Base-by-base conservation (phyloP, 1,140 invertebrate species). In the Doryteuthis pealeii region DNA sequence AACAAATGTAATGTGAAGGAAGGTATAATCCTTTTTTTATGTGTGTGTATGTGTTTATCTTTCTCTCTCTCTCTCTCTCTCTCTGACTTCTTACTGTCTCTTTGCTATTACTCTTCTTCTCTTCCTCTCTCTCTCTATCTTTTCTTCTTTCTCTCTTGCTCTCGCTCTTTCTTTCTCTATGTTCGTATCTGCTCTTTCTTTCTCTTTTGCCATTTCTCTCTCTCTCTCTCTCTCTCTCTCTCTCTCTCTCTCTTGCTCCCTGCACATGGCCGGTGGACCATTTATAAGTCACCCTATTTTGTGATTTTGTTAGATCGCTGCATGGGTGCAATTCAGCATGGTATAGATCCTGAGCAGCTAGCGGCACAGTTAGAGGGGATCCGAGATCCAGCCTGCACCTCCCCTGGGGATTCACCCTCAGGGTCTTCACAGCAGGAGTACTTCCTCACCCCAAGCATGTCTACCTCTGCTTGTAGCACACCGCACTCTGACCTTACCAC, bases 331-430 rank as follows among this genome's bases (percentile, higher is more conserved):
- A 75, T 74, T n/a, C 76, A 77, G 33, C 62, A 68, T 31, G 83
- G 83, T 54, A 79, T 86, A 12, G 84, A 86, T 74, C 84, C 85
- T 0, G 78, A 82, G 35, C 76, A 83, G 68, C 73, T 86, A 45
- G 85, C 84, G 26, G 83, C 82, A 31, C 82, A 83, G 72, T 76
- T 87, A 72, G 83, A 85, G 74, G 84, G 80, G 26, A 86, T 86
- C 49, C 77, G 81, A 58, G 83, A 85, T 62, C 83, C 45, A 85
- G 85, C 40, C 83, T 80, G 1, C 84, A 85, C 62, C 79, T 81
- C 70, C 77, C 66, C 66, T 22, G 66, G 66, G 30, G 66, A 68
- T 22, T 68, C 66, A 33, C 66, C 66, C 18, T 68, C 66, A 22
- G 26, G 54, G n/a, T 68, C 66, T 31, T 68, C 66, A 68, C 66